Evolutionary conservation across 23 tunicate species (phyloP).

Genomic region (Halocynthia aurantium): DNA sequence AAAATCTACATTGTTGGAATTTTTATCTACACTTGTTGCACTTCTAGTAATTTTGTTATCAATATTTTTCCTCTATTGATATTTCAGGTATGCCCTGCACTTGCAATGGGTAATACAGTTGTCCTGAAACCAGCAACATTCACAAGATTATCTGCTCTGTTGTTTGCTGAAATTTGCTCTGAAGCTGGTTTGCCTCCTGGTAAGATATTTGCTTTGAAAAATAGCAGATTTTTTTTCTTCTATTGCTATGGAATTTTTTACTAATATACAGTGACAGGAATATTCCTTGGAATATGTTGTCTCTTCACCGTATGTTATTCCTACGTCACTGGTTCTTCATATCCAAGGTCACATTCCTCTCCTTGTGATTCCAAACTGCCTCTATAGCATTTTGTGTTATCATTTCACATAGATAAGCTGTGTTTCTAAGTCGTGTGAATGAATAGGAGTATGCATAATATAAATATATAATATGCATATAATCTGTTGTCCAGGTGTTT

Average conservation of each 20-base stretch:
- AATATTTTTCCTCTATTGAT: background rate
- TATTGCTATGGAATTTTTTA: no score
- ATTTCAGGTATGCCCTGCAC: conserved; percentile 80
- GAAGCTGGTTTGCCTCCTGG: conserved; percentile 97
- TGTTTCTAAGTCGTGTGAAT: background rate
- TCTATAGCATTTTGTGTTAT: background rate
- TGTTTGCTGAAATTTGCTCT: conserved; percentile 92
- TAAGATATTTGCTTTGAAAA: background rate
- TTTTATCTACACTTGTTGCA: no score
- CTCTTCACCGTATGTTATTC: background rate
- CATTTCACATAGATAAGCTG: background rate
- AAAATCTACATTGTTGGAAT: no score
- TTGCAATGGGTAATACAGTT: conserved; percentile 96
- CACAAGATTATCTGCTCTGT: conserved; percentile 79
- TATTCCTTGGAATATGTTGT: no score
- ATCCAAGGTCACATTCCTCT: background rate
- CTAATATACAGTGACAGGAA: no score
- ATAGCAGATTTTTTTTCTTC: no score
- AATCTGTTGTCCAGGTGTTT: conserved; percentile 59
- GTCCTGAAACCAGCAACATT: conserved; percentile 92
- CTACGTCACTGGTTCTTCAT: background rate
- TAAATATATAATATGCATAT: background rate
- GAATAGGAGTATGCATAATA: no score
- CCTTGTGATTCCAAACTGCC: background rate
- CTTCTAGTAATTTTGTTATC: no score